Base-by-base conservation (phyloP, 1,140 invertebrate species). In the Drosophila setifemur region DNA sequence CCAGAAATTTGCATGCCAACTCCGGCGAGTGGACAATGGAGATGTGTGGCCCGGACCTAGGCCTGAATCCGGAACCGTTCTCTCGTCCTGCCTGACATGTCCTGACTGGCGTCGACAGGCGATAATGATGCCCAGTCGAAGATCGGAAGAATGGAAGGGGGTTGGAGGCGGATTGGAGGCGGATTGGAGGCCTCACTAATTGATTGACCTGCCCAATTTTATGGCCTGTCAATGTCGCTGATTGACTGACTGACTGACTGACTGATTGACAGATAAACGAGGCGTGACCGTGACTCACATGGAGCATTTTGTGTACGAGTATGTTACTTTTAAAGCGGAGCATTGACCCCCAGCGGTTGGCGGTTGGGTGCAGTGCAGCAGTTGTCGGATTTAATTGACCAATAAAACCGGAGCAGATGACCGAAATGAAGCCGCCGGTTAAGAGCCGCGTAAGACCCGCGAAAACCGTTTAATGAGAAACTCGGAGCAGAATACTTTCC, bases 121-220 rank as follows among this genome's bases (percentile, higher is more conserved):
- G 61, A 66, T 66, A 66, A 66, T 66, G 61, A 64, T 39, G 43
- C 43, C 31, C 11, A 6, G 53, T 11, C 26, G 21, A 61, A 19
- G 57, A 61, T 42, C 57, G 45, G 21, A 3, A 23, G 21, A 2
- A 37, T 12, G 6, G 33, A 18, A 9, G 11, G 33, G 7, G 12
- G 0, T 11, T 21, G 2, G 40, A 16, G 14, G 7, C 35, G 6
- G 28, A 37, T 12, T 28, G 11, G 19, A 12, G 52, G 7, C 47
- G 11, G 4, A 16, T 11, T 21, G 19, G 6, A 3, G n/a, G n/a
- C 11, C 64, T 35, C 68, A 61, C 69, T 79, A 75, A 75, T 79
- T 78, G 75, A 73, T 78, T 73, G 75, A 78, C 39, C 61, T 49
- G 40, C 69, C 55, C 64, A 40, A 72, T 53, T 66, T 63, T 70